Base-by-base conservation (phyloP, 2,888 invertebrate species). In the Brachyopa scutellaris region DNA sequence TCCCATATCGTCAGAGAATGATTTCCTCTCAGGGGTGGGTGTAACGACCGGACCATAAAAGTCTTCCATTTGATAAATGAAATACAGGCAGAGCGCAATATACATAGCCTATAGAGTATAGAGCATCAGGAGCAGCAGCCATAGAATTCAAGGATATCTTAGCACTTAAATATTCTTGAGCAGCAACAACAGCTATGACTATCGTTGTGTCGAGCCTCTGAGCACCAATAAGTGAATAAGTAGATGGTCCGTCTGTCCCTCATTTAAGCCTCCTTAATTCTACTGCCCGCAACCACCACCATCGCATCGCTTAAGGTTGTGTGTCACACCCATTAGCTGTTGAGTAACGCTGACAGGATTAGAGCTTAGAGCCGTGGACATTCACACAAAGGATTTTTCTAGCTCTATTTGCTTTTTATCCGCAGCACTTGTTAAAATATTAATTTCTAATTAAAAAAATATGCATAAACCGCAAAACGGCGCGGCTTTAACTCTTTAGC, bases 391-490 rank as follows among this genome's bases (percentile, higher is more conserved):
- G 29, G 53, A 53, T 59, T 29, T n/a, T n/a, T n/a, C n/a, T n/a
- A n/a, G n/a, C n/a, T 23, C 21, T 17, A 1, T 7, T 2, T 9
- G 13, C 5, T 55, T 2, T 55, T 26, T 15, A 29, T 15, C 7
- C 6, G 19, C 3, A n/a, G 19, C 29, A 15, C 13, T 29, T 31
- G 47, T 33, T 26, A 6, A 80, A 76, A 80, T 76, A 80, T 80
- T 80, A 70, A 80, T 69, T 76, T 80, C 51, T 69, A 76, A 80
- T 80, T 80, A 80, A 55, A 76, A 80, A 45, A 51, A 57, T 13
- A 36, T 11, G 11, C 5, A 2, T 4, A 47, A 45, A 55, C 31
- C 17, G n/a, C 15, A 26, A 19, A n/a, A n/a, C n/a, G n/a, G n/a
- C n/a, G n/a, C 7, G 11, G 33, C 73, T 55, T 42, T 49, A 45